Conservation (phyloP, 2,888 invertebrate species). For the Aphidoletes aphidimyza region DNA sequence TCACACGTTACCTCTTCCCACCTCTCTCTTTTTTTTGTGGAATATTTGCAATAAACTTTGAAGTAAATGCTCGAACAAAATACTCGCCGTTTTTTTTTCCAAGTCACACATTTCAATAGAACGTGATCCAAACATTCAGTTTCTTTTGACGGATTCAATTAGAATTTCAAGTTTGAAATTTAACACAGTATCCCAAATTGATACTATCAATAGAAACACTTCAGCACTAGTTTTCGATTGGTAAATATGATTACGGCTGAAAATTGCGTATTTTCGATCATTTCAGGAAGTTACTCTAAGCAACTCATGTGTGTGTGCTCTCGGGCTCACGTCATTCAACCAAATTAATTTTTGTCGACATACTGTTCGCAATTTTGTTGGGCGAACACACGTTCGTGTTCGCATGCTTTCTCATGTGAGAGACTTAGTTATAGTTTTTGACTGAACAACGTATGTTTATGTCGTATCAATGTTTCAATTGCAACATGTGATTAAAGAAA, state of each 20-base stretch:
- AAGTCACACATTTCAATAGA: background rate
- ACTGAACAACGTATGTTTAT: background rate
- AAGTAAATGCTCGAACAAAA: too few species aligned
- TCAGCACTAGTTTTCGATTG: background rate
- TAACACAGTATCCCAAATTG: background rate
- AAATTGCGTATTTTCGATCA: slow-evolving; percentile 28
- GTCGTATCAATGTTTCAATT: background rate
- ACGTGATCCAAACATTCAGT: too few species aligned
- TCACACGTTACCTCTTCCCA: background rate
- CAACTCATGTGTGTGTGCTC: background rate
- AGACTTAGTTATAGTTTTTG: background rate
- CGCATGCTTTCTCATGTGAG: background rate
- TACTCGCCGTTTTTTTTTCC: too few species aligned
- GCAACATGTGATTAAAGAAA: background rate
- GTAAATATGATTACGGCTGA: background rate
- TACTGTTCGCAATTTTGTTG: background rate
- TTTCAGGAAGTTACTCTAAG: background rate
- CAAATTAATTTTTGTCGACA: background rate
- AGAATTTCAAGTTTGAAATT: background rate
- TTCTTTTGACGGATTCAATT: background rate
- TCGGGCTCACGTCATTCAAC: background rate
- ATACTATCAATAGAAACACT: background rate
- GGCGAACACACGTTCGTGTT: background rate
- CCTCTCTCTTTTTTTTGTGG: too few species aligned
- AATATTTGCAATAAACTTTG: slow-evolving; percentile 11